Conservation (phyloP, 2,888 invertebrate genomes). For the Linyphia triangularis region DNA sequence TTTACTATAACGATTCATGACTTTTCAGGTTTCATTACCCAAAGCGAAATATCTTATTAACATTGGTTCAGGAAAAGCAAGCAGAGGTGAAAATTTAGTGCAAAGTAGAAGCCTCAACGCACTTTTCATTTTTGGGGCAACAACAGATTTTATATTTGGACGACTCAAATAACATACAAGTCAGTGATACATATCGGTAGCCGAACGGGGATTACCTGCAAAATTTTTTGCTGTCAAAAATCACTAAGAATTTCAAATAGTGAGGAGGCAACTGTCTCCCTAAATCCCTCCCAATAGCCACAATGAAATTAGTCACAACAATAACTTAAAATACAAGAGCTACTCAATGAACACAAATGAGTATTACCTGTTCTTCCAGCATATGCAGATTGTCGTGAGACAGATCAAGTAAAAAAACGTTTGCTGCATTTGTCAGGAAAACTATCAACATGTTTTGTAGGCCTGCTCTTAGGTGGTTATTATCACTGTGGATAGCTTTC, state of each 20-base stretch:
- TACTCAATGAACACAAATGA: background rate
- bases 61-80: too few relatives aligned
- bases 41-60: too few relatives aligned
- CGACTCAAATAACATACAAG: too few relatives aligned
- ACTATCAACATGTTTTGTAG: constrained; percentile 88
- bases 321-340: background rate
- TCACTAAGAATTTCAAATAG: background rate
- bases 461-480: constrained; percentile 80
- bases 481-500: constrained; percentile 89
- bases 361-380: constrained; percentile 87
- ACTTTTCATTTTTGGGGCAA: too few relatives aligned
- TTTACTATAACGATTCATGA: too few relatives aligned
- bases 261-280: background rate
- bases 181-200: too few relatives aligned
- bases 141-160: too few relatives aligned
- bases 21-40: too few relatives aligned
- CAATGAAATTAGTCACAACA: background rate
- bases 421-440: constrained; percentile 96
- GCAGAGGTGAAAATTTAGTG: too few relatives aligned
- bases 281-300: background rate
- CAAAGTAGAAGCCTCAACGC: too few relatives aligned
- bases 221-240: too few relatives aligned
- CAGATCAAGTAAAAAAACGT: constrained; percentile 90
- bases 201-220: too few relatives aligned
- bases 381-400: constrained; percentile 83